Conservation (phyloP, 2,797 vertebrate genomes). For the Lepilemur septentrionalis region DNA sequence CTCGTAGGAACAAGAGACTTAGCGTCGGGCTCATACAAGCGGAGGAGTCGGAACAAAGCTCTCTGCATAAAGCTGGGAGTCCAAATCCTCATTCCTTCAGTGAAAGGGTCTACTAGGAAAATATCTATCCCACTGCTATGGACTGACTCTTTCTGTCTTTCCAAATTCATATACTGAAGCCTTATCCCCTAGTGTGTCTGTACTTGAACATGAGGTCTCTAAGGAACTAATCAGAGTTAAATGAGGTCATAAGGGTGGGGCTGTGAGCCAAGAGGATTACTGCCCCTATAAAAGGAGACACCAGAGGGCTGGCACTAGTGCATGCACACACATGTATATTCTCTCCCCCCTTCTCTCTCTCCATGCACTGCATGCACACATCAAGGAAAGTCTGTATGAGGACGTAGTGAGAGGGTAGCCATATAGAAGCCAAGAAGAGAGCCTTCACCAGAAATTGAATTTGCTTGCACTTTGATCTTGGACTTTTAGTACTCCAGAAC, state of each 20-base stretch:
- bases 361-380: neutral
- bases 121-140: neutral
- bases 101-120: neutral
- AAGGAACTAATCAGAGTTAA: neutral
- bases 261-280: neutral
- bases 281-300: neutral
- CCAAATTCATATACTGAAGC: neutral
- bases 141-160: neutral
- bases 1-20: neutral
- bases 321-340: too few relatives aligned
- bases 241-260: neutral
- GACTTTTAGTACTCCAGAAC: neutral
- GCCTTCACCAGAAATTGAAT: neutral
- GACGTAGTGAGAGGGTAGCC: neutral
- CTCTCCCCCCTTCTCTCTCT: too few relatives aligned
- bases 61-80: neutral
- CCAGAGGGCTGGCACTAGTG: too few relatives aligned
- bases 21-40: neutral
- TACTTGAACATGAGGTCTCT: neutral
- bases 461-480: neutral
- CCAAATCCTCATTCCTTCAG: neutral
- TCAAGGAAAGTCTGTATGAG: neutral
- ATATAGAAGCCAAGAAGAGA: neutral
- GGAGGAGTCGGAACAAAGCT: neutral
- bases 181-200: fast-evolving